Evolutionary conservation across 2,113 vertebrate species (phyloP).

Genomic region (Collichthys lucidus): DNA sequence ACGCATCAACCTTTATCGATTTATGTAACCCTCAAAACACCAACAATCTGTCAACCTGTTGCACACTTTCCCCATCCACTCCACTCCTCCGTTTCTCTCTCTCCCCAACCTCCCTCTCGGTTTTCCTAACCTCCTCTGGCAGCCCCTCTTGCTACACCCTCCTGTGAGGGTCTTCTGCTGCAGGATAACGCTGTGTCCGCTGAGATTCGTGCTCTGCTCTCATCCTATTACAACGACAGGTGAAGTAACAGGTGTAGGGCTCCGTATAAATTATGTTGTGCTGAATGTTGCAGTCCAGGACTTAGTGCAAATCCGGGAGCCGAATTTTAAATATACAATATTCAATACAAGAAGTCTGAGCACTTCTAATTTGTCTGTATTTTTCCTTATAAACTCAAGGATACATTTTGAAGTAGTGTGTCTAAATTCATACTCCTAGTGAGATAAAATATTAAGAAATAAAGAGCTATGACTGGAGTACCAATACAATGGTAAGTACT

Average conservation of each 20-base stretch:
- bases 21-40: constrained; percentile 13
- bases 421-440: not conserved
- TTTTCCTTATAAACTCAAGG: not conserved
- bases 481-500: not conserved
- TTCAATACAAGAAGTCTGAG: not conserved
- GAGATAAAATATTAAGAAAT: not conserved
- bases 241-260: constrained; percentile 83
- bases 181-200: constrained; percentile 93
- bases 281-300: constrained; percentile 13
- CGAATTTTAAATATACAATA: too few species aligned
- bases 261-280: constrained; percentile 1
- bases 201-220: constrained; percentile 92
- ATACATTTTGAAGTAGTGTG: not conserved
- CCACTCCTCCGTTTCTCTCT: constrained; percentile 34
- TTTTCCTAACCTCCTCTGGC: constrained; percentile 46
- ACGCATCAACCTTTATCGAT: not conserved
- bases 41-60: constrained; percentile 35
- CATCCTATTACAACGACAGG: constrained; percentile 96
- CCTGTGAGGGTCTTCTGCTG: constrained; percentile 91
- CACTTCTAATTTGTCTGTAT: not conserved
- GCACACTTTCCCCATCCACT: constrained; percentile 24
- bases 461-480: not conserved
- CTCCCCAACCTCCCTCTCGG: constrained; percentile 58
- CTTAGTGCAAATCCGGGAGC: not conserved
- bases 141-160: constrained; percentile 80